A percentile compares a stretch with the other conserved stretches of the same genome.
Evolutionary conservation across 2,113 vertebrate genomes (phyloP).

Genomic region (Tyto alba): DNA sequence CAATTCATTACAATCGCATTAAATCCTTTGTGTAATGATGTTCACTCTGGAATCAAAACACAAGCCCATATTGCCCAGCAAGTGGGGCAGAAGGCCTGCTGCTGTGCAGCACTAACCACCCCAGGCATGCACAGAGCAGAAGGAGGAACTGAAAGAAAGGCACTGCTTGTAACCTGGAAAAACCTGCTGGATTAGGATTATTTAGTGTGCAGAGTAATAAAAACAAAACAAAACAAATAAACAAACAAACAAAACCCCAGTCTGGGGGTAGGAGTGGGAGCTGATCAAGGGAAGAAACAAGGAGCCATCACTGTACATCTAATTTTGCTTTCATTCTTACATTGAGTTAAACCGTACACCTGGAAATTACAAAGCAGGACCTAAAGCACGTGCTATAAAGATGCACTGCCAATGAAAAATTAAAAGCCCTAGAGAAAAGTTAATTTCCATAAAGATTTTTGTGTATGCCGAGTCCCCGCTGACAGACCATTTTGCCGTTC

Average conservation of each 20-base stretch:
- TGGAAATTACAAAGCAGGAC: not conserved
- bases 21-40: not conserved
- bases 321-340: not conserved
- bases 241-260: not conserved
- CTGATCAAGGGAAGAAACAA: not conserved
- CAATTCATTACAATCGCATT: conserved; percentile 34
- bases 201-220: not conserved
- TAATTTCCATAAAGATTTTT: not conserved
- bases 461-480: not conserved
- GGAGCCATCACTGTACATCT: not conserved
- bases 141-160: not conserved
- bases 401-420: not conserved
- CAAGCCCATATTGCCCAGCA: not conserved
- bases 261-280: not conserved
- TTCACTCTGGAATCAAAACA: not conserved
- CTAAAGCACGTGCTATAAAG: not conserved
- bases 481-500: not conserved
- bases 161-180: not conserved
- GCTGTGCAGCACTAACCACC: not conserved
- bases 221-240: not conserved
- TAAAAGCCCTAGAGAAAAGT: not conserved
- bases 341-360: not conserved
- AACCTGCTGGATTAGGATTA: not conserved
- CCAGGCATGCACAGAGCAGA: not conserved
- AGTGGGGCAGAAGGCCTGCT: not conserved